Evolutionary conservation across 2,113 vertebrate species (phyloP).

Genomic region (Oncorhynchus keta): DNA sequence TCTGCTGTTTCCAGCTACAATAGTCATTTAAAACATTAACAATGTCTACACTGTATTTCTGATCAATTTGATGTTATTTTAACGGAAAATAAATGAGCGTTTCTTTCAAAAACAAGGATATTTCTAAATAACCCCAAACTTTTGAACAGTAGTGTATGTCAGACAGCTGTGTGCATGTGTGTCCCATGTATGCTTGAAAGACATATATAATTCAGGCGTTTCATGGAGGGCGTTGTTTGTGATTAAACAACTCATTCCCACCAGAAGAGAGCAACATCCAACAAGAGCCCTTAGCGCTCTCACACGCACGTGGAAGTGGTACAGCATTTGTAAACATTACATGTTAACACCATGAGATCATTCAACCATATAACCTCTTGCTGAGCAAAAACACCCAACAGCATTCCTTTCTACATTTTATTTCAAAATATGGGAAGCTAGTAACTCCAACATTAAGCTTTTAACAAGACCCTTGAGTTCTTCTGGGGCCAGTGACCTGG

Average conservation of each 20-base stretch:
- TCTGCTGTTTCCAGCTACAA: too few species aligned
- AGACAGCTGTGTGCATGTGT: not conserved
- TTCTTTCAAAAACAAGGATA: too few species aligned
- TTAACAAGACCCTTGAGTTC: not conserved
- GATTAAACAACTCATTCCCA: conserved; percentile 47
- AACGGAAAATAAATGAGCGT: too few species aligned
- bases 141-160: not conserved
- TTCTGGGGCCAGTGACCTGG: conserved; percentile 35
- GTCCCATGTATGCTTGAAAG: not conserved
- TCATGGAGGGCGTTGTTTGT: conserved; percentile 20
- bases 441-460: not conserved
- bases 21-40: too few species aligned
- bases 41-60: too few species aligned
- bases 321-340: not conserved
- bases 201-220: conserved; percentile 48
- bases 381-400: conserved; percentile 25
- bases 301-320: conserved; percentile 12
- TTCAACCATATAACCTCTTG: not conserved
- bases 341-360: not conserved
- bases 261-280: conserved; percentile 22
- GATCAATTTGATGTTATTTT: too few species aligned
- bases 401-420: not conserved
- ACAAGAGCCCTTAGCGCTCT: not conserved
- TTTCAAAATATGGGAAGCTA: not conserved
- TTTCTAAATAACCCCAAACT: too few species aligned